These are phyloP conservation scores for Leucophenga maculata DNA, from an alignment of 2,888 invertebrate species.

Conservation along the genomic window DNA sequence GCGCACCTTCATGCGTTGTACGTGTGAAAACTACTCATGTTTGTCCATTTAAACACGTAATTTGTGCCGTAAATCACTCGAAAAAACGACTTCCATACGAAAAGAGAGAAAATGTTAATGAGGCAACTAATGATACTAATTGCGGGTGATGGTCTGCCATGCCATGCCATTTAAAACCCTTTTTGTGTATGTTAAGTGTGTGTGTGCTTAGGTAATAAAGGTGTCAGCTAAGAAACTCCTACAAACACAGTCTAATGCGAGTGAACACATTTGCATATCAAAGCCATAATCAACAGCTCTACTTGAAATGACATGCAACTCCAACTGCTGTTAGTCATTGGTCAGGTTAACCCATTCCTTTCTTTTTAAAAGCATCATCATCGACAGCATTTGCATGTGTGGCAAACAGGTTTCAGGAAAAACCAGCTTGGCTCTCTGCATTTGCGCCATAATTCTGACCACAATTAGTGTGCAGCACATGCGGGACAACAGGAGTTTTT, in stretches of 20 bases:
- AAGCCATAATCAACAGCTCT: slow-evolving; percentile 61
- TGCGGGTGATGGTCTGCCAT: slow-evolving; percentile 51
- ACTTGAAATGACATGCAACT: slow-evolving; percentile 1
- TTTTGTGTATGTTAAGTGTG: slow-evolving; percentile 39
- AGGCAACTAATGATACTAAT: slow-evolving; percentile 57
- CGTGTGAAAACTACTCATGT: slow-evolving; percentile 63
- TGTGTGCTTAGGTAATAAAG: slow-evolving; percentile 38
- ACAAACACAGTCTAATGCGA: slow-evolving; percentile 37
- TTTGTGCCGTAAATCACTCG: slow-evolving; percentile 62
- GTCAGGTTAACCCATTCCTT: slow-evolving; percentile 35
- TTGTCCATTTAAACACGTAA: slow-evolving; percentile 61
- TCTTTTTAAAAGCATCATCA: slow-evolving; percentile 25
- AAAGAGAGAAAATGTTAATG: not conserved
- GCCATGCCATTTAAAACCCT: slow-evolving; percentile 48
- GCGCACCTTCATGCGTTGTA: slow-evolving; percentile 24
- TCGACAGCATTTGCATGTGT: slow-evolving; percentile 50
- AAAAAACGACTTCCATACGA: slow-evolving; percentile 19
- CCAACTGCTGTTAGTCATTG: not conserved
- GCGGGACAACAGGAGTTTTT: slow-evolving; percentile 32
- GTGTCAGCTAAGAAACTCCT: slow-evolving; percentile 46
- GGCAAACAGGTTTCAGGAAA: slow-evolving; percentile 42
- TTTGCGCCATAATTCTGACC: slow-evolving; percentile 33
- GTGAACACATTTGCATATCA: slow-evolving; percentile 59
- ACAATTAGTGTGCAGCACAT: slow-evolving; percentile 31
- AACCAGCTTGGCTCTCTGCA: not conserved